Evolutionary conservation across 2,888 invertebrate species (phyloP).

Genomic region (Cephus nigrinus): DNA sequence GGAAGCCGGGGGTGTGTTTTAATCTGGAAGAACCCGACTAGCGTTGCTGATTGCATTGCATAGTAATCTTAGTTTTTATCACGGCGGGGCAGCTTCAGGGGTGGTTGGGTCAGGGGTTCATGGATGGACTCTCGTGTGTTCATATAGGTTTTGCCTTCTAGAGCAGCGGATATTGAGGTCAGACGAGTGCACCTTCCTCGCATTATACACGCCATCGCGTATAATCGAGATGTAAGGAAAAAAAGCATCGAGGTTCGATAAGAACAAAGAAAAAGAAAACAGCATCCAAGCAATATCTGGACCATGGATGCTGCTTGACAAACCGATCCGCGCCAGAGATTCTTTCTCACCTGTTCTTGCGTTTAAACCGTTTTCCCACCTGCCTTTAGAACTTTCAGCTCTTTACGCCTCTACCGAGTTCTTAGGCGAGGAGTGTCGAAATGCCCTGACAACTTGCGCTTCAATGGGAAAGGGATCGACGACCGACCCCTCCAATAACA

Average conservation of each 20-base stretch:
- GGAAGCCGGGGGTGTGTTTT: slow-evolving; percentile 36
- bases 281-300: neutral
- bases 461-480: neutral
- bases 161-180: slow-evolving; percentile 39
- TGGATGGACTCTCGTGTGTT: neutral
- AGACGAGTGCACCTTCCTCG: slow-evolving; percentile 26
- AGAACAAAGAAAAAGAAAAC: neutral
- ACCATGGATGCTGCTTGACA: neutral
- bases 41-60: slow-evolving; percentile 57
- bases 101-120: neutral
- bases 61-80: slow-evolving; percentile 62
- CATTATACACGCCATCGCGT: slow-evolving; percentile 46
- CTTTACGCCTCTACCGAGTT: neutral
- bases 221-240: slow-evolving; percentile 30
- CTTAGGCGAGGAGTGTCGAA: neutral
- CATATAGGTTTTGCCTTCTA: slow-evolving; percentile 13
- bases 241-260: neutral
- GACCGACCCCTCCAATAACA: neutral
- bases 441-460: neutral
- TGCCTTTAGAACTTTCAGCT: neutral
- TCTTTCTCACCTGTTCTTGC: neutral
- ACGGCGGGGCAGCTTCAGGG: slow-evolving; percentile 15
- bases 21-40: slow-evolving; percentile 46
- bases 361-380: neutral
- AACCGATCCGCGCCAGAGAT: neutral